Percentiles rank a stretch among this genome's conserved stretches.
Conservation (phyloP, 2,888 invertebrate genomes). For the Lysandra bellargus region DNA sequence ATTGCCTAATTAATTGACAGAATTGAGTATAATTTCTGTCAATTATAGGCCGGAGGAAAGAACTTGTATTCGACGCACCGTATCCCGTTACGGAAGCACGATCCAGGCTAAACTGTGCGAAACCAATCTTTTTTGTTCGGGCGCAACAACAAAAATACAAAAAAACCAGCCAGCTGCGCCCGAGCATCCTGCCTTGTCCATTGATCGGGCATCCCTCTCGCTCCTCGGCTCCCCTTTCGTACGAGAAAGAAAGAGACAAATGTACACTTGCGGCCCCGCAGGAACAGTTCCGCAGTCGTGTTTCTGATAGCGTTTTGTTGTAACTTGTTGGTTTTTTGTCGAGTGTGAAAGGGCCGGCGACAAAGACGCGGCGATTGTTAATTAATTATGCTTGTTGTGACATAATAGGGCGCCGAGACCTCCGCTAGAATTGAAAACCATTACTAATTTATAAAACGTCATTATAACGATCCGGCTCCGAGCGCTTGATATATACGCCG, state of each 20-base stretch:
- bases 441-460: slow-evolving; percentile 37
- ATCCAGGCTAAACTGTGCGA: slow-evolving; percentile 69
- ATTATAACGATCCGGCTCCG: slow-evolving; percentile 33
- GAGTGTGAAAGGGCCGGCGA: slow-evolving; percentile 53
- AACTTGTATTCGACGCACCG: slow-evolving; percentile 54
- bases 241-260: slow-evolving; percentile 55
- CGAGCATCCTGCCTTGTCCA: slow-evolving; percentile 76
- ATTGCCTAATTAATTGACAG: slow-evolving; percentile 52
- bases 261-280: slow-evolving; percentile 46
- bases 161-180: slow-evolving; percentile 77
- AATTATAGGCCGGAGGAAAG: slow-evolving; percentile 53
- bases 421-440: slow-evolving; percentile 34
- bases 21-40: slow-evolving; percentile 55
- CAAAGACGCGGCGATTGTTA: slow-evolving; percentile 56
- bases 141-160: slow-evolving; percentile 55
- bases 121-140: slow-evolving; percentile 69
- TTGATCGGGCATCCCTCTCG: slow-evolving; percentile 59
- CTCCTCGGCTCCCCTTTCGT: slow-evolving; percentile 53
- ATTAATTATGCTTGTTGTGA: slow-evolving; percentile 65
- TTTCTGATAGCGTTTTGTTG: slow-evolving; percentile 66
- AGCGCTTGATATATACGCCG: neutral
- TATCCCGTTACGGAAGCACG: slow-evolving; percentile 70
- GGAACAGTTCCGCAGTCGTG: slow-evolving; percentile 61
- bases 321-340: slow-evolving; percentile 59
- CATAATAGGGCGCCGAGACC: slow-evolving; percentile 41